Percentiles rank a stretch among this genome's conserved stretches.
phyloP scores from a whole-genome alignment of 2,113 vertebrate species.

The Copsychus sechellarum region DNA sequence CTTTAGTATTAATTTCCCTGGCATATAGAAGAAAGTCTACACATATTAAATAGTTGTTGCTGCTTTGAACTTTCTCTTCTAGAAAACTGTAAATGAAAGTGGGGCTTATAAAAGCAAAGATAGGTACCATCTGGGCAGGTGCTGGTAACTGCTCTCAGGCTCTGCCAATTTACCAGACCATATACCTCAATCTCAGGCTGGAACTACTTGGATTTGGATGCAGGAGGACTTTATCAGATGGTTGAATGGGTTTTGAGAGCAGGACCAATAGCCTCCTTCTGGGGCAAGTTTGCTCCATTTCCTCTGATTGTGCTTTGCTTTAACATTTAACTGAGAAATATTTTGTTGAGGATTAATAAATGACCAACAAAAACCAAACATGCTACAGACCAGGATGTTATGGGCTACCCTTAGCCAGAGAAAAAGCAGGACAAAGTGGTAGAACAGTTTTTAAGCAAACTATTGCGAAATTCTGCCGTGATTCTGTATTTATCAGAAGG shows the following conservation, averaged over 20 bases:
- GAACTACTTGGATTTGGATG: constrained; percentile 4
- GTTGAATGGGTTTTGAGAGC: not conserved
- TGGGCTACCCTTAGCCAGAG: not conserved
- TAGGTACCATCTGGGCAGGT: constrained; percentile 63
- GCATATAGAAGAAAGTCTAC: constrained; percentile 37
- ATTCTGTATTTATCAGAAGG: not conserved
- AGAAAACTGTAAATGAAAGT: constrained; percentile 62
- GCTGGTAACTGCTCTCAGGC: constrained; percentile 59
- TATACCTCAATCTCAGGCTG: not conserved
- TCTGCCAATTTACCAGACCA: constrained; percentile 44
- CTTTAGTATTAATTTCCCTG: constrained; percentile 53
- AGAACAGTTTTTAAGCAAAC: not conserved
- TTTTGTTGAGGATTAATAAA: constrained; percentile 29
- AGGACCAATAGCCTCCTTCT: not conserved
- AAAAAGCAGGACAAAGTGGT: not conserved
- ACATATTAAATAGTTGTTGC: constrained; percentile 48
- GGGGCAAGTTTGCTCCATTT: not conserved
- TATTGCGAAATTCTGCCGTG: not conserved
- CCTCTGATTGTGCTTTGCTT: not conserved
- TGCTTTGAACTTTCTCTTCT: constrained; percentile 61
- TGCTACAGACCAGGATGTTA: not conserved
- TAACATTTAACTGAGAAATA: constrained; percentile 13
- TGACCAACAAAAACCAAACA: not conserved
- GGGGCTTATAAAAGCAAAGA: constrained; percentile 54
- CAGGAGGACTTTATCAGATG: constrained; percentile 27